A percentile compares a stretch with the other conserved stretches of the same genome.
Conservation (phyloP, 2,888 invertebrate genomes). For the Euclidia mi region DNA sequence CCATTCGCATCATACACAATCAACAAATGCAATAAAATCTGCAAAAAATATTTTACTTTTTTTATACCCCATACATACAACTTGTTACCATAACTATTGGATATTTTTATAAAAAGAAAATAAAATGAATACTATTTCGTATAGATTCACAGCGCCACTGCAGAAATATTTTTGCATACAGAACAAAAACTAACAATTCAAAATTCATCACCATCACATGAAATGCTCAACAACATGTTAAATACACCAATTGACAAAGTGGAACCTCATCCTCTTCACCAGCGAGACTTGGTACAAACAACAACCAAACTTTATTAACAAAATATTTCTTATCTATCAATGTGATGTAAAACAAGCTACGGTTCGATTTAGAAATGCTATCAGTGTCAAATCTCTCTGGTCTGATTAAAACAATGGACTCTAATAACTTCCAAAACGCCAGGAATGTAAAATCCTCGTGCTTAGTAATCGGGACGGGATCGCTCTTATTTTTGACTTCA, state of each 20-base stretch:
- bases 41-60: constrained; percentile 68
- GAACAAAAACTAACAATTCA: constrained; percentile 37
- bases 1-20: constrained; percentile 69
- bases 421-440: not conserved
- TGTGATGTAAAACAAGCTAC: no score
- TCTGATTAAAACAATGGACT: not conserved
- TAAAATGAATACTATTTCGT: constrained; percentile 59
- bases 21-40: constrained; percentile 79
- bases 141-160: constrained; percentile 70
- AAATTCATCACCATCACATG: constrained; percentile 40
- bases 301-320: no score
- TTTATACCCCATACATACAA: constrained; percentile 60
- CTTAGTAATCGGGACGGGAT: not conserved
- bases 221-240: constrained; percentile 39
- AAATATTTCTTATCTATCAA: no score
- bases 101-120: constrained; percentile 56
- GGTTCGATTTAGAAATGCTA: no score
- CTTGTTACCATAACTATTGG: constrained; percentile 45
- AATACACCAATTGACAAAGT: constrained; percentile 32
- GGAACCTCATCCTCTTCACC: not conserved
- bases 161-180: constrained; percentile 56
- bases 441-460: not conserved
- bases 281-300: not conserved
- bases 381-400: not conserved
- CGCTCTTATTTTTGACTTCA: no score